Evolutionary conservation across 2,888 invertebrate genomes (phyloP).

Genomic region (Cosmorhoe ocellata): DNA sequence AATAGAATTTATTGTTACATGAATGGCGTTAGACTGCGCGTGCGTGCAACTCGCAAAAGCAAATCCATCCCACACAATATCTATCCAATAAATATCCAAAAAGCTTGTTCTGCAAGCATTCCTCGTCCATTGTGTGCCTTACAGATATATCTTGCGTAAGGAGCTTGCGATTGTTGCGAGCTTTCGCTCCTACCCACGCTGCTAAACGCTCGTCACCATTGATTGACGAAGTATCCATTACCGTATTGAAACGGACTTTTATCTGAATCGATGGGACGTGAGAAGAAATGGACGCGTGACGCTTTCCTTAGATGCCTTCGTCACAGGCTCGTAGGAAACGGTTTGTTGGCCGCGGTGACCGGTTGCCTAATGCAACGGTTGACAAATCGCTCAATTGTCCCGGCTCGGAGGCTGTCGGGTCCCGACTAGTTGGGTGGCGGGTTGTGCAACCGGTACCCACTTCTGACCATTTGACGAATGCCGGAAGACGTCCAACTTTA

Average conservation of each 20-base stretch:
- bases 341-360: constrained; percentile 58
- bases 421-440: constrained; percentile 67
- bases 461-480: constrained; percentile 64
- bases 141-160: constrained; percentile 79
- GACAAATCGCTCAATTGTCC: constrained; percentile 82
- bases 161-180: constrained; percentile 65
- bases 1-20: constrained; percentile 45
- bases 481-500: constrained; percentile 74
- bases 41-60: constrained; percentile 58
- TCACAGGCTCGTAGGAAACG: constrained; percentile 45
- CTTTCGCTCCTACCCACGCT: constrained; percentile 68
- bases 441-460: constrained; percentile 64
- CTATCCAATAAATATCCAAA: constrained; percentile 82
- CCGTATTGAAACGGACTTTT: constrained; percentile 54
- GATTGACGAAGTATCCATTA: constrained; percentile 70
- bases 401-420: constrained; percentile 55
- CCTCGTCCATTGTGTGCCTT: constrained; percentile 75
- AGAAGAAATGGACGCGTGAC: constrained; percentile 54
- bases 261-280: constrained; percentile 54
- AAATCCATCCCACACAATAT: constrained; percentile 78
- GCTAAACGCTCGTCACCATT: constrained; percentile 58
- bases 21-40: constrained; percentile 50
- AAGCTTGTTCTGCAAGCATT: constrained; percentile 78
- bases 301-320: constrained; percentile 28
- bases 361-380: constrained; percentile 71